Conservation (phyloP, 2,113 vertebrate species). For the Indri indri region DNA sequence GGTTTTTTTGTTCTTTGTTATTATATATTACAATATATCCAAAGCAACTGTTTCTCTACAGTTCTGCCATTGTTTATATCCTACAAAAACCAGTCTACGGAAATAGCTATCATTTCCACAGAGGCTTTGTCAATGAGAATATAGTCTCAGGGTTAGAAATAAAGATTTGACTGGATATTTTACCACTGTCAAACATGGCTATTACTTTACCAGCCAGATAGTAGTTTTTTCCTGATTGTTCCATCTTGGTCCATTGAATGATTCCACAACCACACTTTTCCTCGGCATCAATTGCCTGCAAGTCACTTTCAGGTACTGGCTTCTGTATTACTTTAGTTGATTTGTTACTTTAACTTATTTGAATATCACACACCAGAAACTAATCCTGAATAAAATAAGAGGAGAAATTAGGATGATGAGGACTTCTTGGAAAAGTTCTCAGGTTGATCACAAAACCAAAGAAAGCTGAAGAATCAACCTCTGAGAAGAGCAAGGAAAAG, state of each 20-base stretch:
- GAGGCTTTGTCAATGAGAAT: not conserved
- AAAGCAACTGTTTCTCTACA: not conserved
- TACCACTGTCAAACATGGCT: not conserved
- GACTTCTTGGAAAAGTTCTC: not conserved
- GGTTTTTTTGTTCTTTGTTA: not conserved
- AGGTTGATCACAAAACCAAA: not conserved
- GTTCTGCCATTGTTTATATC: not conserved
- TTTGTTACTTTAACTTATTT: not conserved
- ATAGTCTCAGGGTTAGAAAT: not conserved
- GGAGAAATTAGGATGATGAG: not conserved
- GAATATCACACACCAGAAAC: not conserved
- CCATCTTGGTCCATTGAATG: not conserved
- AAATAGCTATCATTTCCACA: not conserved
- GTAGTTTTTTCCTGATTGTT: not conserved
- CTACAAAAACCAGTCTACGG: not conserved
- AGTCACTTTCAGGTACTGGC: not conserved
- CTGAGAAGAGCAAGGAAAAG: not conserved
- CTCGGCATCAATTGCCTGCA: not conserved
- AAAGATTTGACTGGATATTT: not conserved
- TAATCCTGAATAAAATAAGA: not conserved
- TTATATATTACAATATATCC: not conserved
- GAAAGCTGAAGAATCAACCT: not conserved
- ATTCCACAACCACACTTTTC: not conserved
- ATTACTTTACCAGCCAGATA: not conserved
- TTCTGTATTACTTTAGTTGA: not conserved